Evolutionary conservation across 2,113 vertebrate genomes (phyloP).

Genomic region (Eptesicus fuscus): DNA sequence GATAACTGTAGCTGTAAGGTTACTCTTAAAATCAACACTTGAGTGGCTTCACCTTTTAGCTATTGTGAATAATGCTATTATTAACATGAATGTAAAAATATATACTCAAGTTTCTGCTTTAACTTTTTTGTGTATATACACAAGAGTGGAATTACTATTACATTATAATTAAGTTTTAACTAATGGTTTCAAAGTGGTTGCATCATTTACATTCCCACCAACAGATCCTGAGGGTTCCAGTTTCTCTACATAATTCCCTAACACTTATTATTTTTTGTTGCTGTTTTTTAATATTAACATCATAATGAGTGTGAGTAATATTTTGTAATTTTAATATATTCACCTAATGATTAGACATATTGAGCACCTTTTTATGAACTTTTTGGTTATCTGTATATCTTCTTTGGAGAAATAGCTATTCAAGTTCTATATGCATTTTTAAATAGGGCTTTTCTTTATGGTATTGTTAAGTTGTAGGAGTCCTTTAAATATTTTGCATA

Average conservation of each 20-base stretch:
- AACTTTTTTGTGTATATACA: not conserved
- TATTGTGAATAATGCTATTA: not conserved
- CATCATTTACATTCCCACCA: not conserved
- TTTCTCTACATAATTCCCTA: not conserved
- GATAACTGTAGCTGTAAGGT: not conserved
- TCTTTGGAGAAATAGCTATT: not conserved
- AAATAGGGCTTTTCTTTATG: not conserved
- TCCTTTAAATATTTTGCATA: not conserved
- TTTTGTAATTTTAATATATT: not conserved
- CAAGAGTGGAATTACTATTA: not conserved
- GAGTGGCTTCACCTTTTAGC: fast-evolving
- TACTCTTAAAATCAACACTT: not conserved
- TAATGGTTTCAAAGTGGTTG: not conserved
- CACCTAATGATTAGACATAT: not conserved
- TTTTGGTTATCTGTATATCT: not conserved
- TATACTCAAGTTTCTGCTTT: not conserved
- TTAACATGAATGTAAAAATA: not conserved
- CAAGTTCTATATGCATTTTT: not conserved
- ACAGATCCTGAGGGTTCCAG: not conserved
- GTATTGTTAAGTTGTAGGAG: not conserved
- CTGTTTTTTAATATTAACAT: not conserved
- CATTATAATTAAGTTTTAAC: not conserved
- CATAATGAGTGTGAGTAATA: not conserved
- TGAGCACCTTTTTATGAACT: not conserved
- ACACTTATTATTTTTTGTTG: not conserved